Percentiles rank a stretch among this genome's conserved stretches.
phyloP scores from a whole-genome alignment of 1,140 invertebrate genomes.

The Heliconius congener region DNA sequence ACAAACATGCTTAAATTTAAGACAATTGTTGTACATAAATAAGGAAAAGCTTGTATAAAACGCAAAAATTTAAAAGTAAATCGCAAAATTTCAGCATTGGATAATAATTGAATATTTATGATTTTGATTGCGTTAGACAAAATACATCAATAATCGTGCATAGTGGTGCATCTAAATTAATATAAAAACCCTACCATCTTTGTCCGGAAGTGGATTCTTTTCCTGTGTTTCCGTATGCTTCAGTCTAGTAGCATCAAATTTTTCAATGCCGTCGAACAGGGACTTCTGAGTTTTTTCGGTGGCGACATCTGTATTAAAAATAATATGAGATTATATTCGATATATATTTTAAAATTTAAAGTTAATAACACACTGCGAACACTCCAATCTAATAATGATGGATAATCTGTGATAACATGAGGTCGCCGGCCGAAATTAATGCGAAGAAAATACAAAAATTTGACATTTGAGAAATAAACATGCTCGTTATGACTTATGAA shows the following conservation, averaged over 20 bases:
- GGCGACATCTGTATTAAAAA: conserved; percentile 86
- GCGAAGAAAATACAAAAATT: background rate
- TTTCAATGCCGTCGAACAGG: conserved; percentile 91
- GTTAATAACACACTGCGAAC: background rate
- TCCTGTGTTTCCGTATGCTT: conserved; percentile 96
- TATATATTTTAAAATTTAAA: background rate
- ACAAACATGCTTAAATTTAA: conserved; percentile 41
- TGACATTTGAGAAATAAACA: conserved; percentile 33
- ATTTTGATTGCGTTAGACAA: background rate
- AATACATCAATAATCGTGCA: conserved; percentile 11
- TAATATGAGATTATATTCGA: conserved; percentile 23
- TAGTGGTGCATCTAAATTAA: conserved; percentile 7
- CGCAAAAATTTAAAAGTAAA: background rate
- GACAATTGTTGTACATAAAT: conserved; percentile 16
- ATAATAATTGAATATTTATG: background rate
- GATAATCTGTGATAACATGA: conserved; percentile 5
- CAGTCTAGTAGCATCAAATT: conserved; percentile 90
- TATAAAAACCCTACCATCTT: conserved; percentile 88
- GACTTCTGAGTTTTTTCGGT: conserved; percentile 93
- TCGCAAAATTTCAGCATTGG: background rate
- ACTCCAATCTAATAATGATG: background rate
- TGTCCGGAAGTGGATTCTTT: conserved; percentile 96
- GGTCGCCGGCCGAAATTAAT: background rate
- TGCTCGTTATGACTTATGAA: conserved; percentile 42
- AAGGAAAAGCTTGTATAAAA: conserved; percentile 35